Evolutionary conservation across 1,140 invertebrate species (phyloP).

Genomic region (Meloidogyne hapla): DNA sequence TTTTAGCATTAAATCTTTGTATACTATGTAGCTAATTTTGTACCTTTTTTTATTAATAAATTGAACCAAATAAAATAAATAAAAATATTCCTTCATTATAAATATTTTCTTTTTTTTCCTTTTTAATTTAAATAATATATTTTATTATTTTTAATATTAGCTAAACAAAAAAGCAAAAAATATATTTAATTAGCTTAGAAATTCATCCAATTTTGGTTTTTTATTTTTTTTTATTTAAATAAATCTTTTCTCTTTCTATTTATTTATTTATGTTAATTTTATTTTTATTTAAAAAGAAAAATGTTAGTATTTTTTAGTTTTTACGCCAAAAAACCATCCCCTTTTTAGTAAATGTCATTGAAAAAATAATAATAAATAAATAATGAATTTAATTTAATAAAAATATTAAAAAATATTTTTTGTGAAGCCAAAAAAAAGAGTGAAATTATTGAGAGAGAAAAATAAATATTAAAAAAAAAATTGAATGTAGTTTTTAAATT

Average conservation of each 20-base stretch:
- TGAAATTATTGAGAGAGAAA: no score
- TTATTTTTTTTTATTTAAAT: not conserved
- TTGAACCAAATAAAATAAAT: no score
- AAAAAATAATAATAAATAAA: not conserved
- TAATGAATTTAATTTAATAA: slow-evolving; percentile 3
- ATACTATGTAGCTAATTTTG: no score
- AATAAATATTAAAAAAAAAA: no score
- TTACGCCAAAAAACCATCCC: not conserved
- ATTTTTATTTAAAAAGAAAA: not conserved
- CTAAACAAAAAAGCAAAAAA: no score
- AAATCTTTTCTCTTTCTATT: not conserved
- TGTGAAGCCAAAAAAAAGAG: no score
- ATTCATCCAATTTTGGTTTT: not conserved
- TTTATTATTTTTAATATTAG: not conserved
- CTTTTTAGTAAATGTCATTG: not conserved
- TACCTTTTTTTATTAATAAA: no score
- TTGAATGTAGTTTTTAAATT: no score
- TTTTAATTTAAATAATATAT: not conserved
- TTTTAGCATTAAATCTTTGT: no score
- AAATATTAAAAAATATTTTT: not conserved
- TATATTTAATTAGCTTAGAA: no score
- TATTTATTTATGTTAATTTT: slow-evolving; percentile 1
- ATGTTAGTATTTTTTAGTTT: not conserved
- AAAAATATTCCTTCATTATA: no score
- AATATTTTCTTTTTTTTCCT: no score